phyloP scores from a whole-genome alignment of 2,113 vertebrate genomes.

The Nanorana parkeri region DNA sequence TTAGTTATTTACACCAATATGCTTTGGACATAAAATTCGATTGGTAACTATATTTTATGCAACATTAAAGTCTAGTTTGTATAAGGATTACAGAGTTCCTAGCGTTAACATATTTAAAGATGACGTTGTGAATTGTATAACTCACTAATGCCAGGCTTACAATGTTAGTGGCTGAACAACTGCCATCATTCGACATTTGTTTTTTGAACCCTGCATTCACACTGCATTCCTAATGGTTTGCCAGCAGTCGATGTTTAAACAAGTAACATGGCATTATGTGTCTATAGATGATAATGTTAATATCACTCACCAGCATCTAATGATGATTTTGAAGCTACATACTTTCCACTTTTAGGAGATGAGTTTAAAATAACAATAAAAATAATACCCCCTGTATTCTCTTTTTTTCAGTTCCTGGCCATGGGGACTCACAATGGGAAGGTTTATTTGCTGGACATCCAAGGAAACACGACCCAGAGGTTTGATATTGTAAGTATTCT shows the following conservation, averaged over 20 bases:
- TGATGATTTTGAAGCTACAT: not conserved
- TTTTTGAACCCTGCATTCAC: constrained; percentile 56
- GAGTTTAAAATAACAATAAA: not conserved
- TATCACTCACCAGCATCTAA: not conserved
- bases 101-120: no score
- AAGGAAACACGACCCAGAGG: constrained; percentile 95
- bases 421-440: constrained; percentile 97
- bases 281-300: constrained; percentile 61
- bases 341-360: not conserved
- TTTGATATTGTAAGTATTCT: constrained; percentile 94
- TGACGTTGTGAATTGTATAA: no score
- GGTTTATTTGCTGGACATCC: constrained; percentile 94
- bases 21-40: no score
- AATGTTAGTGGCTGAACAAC: not conserved
- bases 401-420: constrained; percentile 88
- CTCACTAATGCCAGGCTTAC: not conserved
- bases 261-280: constrained; percentile 64
- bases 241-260: constrained; percentile 70
- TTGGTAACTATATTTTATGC: no score
- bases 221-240: constrained; percentile 82
- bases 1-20: no score
- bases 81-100: no score
- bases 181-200: constrained; percentile 4
- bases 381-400: constrained; percentile 7
- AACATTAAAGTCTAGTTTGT: no score